These are phyloP conservation scores for Corvus moneduloides DNA, from an alignment of 2,113 vertebrate genomes.

Conservation along the genomic window DNA sequence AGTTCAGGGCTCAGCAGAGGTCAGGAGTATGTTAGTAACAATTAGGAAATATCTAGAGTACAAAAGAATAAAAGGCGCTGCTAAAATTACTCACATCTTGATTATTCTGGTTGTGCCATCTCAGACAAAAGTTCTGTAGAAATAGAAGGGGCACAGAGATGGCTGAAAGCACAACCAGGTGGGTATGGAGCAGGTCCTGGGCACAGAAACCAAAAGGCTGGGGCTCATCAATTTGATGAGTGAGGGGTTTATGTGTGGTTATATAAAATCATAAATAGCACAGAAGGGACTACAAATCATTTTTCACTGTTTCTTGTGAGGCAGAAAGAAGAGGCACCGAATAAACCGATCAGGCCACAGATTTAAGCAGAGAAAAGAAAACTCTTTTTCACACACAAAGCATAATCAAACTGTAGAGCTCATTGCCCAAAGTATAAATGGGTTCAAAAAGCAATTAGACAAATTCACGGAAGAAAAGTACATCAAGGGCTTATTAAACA, in stretches of 20 bases:
- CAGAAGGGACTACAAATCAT: background rate
- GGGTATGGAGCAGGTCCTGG: background rate
- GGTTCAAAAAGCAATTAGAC: conserved; percentile 67
- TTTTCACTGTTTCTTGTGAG: background rate
- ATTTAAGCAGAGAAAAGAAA: conserved; percentile 28
- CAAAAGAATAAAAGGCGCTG: background rate
- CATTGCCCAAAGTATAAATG: conserved; percentile 50
- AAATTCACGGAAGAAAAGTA: conserved; percentile 63
- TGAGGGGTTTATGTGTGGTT: background rate
- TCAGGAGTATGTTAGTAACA: background rate
- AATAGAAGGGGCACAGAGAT: background rate
- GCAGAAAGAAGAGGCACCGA: background rate
- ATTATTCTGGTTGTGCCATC: background rate
- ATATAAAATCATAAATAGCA: background rate
- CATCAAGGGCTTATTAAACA: conserved; percentile 63
- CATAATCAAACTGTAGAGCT: conserved; percentile 42
- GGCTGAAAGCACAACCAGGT: background rate
- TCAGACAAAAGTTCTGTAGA: background rate
- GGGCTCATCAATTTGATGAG: background rate
- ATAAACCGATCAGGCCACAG: background rate
- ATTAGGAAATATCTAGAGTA: background rate
- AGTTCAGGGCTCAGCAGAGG: background rate
- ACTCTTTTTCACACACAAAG: conserved; percentile 27
- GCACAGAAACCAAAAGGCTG: background rate
- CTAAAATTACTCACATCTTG: background rate